Percentiles rank a stretch among this genome's conserved stretches.
These are phyloP conservation scores for Actinopyga echinites DNA, from an alignment of 53 echinoderm and acorn worm species.

Conservation along the genomic window DNA sequence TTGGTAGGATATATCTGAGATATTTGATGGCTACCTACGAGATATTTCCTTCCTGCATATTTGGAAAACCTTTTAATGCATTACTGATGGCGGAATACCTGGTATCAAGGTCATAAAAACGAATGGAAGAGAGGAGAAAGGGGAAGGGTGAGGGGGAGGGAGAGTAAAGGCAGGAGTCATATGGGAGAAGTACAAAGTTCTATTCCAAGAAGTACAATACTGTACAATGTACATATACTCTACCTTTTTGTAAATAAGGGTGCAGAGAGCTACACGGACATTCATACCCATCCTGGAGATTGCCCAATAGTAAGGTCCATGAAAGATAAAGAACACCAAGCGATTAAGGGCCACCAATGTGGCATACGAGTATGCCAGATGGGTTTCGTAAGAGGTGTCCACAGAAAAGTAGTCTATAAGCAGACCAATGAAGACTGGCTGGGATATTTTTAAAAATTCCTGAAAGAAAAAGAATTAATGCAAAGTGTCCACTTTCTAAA, in stretches of 20 bases:
- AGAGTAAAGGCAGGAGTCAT: too few species aligned
- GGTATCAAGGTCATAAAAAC: too few species aligned
- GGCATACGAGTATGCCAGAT: constrained; percentile 77
- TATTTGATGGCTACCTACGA: too few species aligned
- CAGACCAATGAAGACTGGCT: constrained; percentile 74
- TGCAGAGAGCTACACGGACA: constrained; percentile 73
- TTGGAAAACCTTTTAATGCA: too few species aligned
- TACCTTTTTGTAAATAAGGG: constrained; percentile 88
- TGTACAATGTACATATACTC: not conserved
- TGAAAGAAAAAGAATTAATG: constrained; percentile 19
- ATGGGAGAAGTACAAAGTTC: too few species aligned
- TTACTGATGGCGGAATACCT: too few species aligned
- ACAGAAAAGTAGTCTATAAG: constrained; percentile 82
- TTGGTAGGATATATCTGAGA: too few species aligned
- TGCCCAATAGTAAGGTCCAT: constrained; percentile 78
- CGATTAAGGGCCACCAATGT: constrained; percentile 55
- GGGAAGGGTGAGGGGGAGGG: too few species aligned
- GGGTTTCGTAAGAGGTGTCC: not conserved
- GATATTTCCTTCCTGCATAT: too few species aligned
- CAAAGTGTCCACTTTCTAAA: not conserved
- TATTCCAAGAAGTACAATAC: too few species aligned
- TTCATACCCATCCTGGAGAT: constrained; percentile 75
- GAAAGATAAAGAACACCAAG: constrained; percentile 61
- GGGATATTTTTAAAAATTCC: constrained; percentile 68
- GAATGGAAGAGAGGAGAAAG: too few species aligned